These are phyloP conservation scores for Tridacna gigas DNA, from an alignment of 2,888 invertebrate genomes.

Conservation along the genomic window DNA sequence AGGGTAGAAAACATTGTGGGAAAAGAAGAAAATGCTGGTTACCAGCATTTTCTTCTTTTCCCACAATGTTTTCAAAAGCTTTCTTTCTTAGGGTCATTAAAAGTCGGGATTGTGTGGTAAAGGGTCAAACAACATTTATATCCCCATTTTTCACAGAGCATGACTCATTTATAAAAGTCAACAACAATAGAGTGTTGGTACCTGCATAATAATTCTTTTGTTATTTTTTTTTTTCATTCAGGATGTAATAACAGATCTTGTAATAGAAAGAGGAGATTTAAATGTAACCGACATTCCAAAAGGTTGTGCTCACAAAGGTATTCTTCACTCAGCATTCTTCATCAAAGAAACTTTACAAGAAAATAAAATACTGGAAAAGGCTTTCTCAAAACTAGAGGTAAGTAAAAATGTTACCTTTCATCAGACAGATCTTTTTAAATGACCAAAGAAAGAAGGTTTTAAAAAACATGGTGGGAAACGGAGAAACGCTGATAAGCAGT, in stretches of 20 bases:
- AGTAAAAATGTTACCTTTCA: neutral
- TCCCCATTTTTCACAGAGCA: too few species aligned
- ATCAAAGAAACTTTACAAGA: conserved; percentile 88
- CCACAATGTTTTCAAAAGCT: too few species aligned
- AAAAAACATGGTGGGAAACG: neutral
- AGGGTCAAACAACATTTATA: too few species aligned
- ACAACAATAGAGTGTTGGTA: too few species aligned
- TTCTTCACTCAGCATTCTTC: conserved; percentile 92
- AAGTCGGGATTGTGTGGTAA: too few species aligned
- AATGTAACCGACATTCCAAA: conserved; percentile 90
- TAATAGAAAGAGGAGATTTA: conserved; percentile 84
- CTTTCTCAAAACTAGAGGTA: conserved; percentile 76
- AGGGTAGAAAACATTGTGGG: too few species aligned
- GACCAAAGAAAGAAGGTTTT: too few species aligned
- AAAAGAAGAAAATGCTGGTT: too few species aligned
- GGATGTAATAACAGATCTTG: conserved; percentile 93
- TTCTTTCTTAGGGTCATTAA: too few species aligned
- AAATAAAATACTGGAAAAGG: conserved; percentile 74
- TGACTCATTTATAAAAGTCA: too few species aligned
- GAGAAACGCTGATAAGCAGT: neutral
- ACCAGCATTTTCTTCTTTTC: too few species aligned
- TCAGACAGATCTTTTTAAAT: neutral
- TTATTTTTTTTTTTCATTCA: conserved; percentile 85
- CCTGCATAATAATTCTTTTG: too few species aligned
- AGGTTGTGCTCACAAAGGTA: conserved; percentile 91